Conservation (phyloP, 1,140 invertebrate genomes). For the Trichonephila clavata region DNA sequence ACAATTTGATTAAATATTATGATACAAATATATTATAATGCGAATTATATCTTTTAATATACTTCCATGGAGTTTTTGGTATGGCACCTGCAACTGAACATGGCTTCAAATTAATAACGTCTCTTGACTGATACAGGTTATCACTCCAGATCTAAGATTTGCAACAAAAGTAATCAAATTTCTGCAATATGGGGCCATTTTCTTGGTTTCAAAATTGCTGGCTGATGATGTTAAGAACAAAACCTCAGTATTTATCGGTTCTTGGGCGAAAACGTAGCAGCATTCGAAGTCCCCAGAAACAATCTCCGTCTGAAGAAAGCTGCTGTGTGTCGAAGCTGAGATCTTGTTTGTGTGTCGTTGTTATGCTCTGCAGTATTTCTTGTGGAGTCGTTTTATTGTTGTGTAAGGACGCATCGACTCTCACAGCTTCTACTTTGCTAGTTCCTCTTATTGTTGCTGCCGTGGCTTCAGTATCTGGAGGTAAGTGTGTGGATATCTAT, state of each 20-base stretch:
- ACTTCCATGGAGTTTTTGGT: too few relatives aligned
- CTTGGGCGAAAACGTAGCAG: constrained; percentile 51
- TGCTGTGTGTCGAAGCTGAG: background rate
- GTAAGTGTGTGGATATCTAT: background rate
- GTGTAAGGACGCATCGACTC: background rate
- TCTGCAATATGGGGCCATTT: constrained; percentile 1
- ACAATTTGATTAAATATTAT: too few relatives aligned
- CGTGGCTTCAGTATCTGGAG: constrained; percentile 43
- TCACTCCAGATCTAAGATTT: too few relatives aligned
- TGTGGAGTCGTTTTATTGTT: constrained; percentile 53
- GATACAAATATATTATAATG: too few relatives aligned
- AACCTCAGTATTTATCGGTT: constrained; percentile 57
- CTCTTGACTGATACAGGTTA: too few relatives aligned
- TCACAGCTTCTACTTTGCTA: background rate
- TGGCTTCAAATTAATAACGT: background rate
- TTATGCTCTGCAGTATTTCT: constrained; percentile 48
- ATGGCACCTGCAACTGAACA: background rate
- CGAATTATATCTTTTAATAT: too few relatives aligned
- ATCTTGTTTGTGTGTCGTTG: constrained; percentile 20
- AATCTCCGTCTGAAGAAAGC: background rate
- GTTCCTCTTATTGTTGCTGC: constrained; percentile 39
- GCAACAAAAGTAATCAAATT: background rate
- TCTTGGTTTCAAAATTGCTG: constrained; percentile 55
- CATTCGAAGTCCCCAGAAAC: constrained; percentile 37
- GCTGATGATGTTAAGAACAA: constrained; percentile 62